A percentile compares a stretch with the other conserved stretches of the same genome.
Evolutionary conservation across 2,888 invertebrate species (phyloP).

Genomic region (Priocnemis perturbator): DNA sequence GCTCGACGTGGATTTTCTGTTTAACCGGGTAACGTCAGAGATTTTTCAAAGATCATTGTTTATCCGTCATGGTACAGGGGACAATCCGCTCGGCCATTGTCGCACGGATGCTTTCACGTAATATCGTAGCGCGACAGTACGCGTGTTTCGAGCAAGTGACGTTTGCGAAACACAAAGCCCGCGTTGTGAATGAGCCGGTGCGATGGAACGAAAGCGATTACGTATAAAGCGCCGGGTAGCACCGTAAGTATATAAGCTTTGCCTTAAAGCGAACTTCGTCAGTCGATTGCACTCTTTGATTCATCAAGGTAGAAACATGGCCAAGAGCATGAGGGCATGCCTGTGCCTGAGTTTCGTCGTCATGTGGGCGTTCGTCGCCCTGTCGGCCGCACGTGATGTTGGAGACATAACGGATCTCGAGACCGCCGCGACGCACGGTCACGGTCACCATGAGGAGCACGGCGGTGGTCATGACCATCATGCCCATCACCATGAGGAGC

Average conservation of each 20-base stretch:
- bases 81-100: no score
- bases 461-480: slow-evolving; percentile 85
- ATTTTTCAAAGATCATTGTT: no score
- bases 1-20: no score
- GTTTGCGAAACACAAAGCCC: slow-evolving; percentile 65
- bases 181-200: slow-evolving; percentile 52
- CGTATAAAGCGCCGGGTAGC: slow-evolving; percentile 57
- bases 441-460: slow-evolving; percentile 71
- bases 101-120: neutral
- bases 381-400: slow-evolving; percentile 57
- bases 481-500: slow-evolving; percentile 81
- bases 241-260: slow-evolving; percentile 69
- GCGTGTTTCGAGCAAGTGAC: slow-evolving; percentile 6
- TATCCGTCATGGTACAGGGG: no score
- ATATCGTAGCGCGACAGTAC: slow-evolving; percentile 9
- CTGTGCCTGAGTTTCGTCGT: slow-evolving; percentile 59
- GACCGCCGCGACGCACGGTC: slow-evolving; percentile 33
- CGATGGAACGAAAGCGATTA: slow-evolving; percentile 70
- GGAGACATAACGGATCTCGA: slow-evolving; percentile 42
- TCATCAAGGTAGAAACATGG: slow-evolving; percentile 57
- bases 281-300: slow-evolving; percentile 64
- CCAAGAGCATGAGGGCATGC: slow-evolving; percentile 50
- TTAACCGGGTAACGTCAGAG: no score
- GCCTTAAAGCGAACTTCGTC: slow-evolving; percentile 55
- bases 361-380: slow-evolving; percentile 54